phyloP scores from a whole-genome alignment of 2,113 vertebrate species.

The Nanger granti region DNA sequence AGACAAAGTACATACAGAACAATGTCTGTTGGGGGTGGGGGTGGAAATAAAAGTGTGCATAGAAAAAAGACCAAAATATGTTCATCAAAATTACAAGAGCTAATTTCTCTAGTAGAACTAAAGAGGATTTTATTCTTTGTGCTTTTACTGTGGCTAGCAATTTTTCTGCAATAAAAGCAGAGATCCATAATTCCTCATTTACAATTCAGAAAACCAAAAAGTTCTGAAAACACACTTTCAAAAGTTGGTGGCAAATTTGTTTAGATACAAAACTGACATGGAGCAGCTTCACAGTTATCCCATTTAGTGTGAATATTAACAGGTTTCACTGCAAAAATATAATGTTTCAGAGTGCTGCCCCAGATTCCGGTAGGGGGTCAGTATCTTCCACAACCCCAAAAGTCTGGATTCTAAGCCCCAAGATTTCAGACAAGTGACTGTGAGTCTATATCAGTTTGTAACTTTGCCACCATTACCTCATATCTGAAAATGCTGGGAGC shows the following conservation, averaged over 20 bases:
- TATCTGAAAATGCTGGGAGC: not conserved
- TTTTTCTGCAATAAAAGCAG: conserved; percentile 18
- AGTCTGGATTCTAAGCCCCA: not conserved
- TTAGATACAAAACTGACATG: not conserved
- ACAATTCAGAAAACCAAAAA: not conserved
- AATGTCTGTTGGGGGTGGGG: not conserved
- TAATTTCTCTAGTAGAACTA: not conserved
- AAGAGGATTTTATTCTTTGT: not conserved
- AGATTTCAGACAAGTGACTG: not conserved
- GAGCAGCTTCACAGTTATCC: not conserved
- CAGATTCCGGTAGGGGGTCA: not conserved
- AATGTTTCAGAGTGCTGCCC: not conserved
- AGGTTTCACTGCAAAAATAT: not conserved
- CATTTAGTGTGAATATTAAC: not conserved
- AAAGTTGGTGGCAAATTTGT: not conserved
- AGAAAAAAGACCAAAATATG: conserved; percentile 11
- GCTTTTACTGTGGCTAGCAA: not conserved
- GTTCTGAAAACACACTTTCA: not conserved
- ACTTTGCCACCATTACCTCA: not conserved
- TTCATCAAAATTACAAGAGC: not conserved
- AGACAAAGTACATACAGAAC: not conserved
- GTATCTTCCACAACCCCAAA: not conserved
- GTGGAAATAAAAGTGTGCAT: not conserved
- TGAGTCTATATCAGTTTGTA: not conserved
- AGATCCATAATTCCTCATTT: not conserved